Evolutionary conservation across 1,140 invertebrate genomes (phyloP).

Genomic region (Nebria ingens): DNA sequence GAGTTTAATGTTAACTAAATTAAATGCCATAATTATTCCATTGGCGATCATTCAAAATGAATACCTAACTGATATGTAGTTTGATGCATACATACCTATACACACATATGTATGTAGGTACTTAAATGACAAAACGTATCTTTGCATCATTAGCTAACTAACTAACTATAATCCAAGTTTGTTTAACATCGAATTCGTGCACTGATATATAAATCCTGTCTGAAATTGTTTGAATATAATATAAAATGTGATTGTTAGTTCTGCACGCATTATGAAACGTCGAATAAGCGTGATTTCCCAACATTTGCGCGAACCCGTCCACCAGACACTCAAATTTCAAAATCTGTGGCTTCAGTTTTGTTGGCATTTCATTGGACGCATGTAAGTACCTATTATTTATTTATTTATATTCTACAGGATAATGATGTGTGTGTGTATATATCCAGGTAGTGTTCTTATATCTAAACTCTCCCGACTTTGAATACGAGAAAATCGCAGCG

Average conservation of each 20-base stretch:
- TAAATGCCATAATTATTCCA: no score
- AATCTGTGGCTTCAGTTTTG: constrained; percentile 72
- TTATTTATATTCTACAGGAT: not conserved
- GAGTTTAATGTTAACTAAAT: no score
- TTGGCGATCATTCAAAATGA: no score
- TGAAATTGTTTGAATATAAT: constrained; percentile 9
- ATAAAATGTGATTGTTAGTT: constrained; percentile 55
- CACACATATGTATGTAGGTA: no score
- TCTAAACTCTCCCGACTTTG: constrained; percentile 54
- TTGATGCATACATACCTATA: no score
- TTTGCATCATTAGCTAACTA: no score
- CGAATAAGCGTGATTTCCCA: constrained; percentile 76
- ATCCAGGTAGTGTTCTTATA: constrained; percentile 63
- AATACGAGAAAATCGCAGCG: constrained; percentile 59
- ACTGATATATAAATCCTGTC: no score
- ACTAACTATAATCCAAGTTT: no score
- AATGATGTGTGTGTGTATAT: not conserved
- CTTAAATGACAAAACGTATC: no score
- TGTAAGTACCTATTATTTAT: constrained; percentile 46
- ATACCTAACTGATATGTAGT: no score
- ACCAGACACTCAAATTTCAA: constrained; percentile 85
- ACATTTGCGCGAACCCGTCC: constrained; percentile 89
- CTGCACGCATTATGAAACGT: constrained; percentile 74
- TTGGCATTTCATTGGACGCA: constrained; percentile 72
- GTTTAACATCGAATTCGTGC: no score